phyloP scores from a whole-genome alignment of 2,113 vertebrate species.

The Ptilorrhoa leucosticta region DNA sequence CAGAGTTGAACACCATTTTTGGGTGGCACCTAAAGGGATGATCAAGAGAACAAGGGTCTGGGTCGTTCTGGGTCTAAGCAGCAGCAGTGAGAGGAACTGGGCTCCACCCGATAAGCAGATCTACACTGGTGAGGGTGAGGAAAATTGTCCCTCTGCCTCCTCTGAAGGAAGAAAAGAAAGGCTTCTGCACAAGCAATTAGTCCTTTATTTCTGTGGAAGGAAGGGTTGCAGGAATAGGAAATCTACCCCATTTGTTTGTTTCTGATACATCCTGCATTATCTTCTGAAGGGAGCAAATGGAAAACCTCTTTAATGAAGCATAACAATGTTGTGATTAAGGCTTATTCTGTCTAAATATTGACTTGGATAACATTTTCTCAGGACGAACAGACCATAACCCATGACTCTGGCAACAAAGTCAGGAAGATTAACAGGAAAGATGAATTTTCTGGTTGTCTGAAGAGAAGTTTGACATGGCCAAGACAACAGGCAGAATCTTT shows the following conservation, averaged over 20 bases:
- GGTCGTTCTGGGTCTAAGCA: background rate
- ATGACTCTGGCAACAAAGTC: conserved; percentile 53
- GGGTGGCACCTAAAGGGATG: background rate
- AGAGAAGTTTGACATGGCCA: conserved; percentile 14
- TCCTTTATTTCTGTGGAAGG: background rate
- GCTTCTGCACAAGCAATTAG: background rate
- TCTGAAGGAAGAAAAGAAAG: background rate
- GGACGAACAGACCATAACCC: conserved; percentile 41
- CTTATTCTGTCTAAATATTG: conserved; percentile 76
- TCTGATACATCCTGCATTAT: conserved; percentile 23
- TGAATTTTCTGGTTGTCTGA: conserved; percentile 54
- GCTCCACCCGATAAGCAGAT: background rate
- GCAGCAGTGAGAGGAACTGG: background rate
- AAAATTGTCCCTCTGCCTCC: background rate
- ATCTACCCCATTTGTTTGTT: conserved; percentile 40
- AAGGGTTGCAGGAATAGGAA: background rate
- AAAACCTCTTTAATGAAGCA: conserved; percentile 75
- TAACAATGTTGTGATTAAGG: conserved; percentile 64
- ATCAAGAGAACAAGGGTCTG: background rate
- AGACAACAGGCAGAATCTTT: conserved; percentile 8
- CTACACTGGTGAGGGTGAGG: accelerated
- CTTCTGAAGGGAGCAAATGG: conserved; percentile 43
- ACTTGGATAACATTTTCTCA: conserved; percentile 66
- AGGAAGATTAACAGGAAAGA: conserved; percentile 62
- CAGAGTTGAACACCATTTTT: background rate